Conservation (phyloP, 2,888 invertebrate species). For the Caenorhabditis virilis region DNA sequence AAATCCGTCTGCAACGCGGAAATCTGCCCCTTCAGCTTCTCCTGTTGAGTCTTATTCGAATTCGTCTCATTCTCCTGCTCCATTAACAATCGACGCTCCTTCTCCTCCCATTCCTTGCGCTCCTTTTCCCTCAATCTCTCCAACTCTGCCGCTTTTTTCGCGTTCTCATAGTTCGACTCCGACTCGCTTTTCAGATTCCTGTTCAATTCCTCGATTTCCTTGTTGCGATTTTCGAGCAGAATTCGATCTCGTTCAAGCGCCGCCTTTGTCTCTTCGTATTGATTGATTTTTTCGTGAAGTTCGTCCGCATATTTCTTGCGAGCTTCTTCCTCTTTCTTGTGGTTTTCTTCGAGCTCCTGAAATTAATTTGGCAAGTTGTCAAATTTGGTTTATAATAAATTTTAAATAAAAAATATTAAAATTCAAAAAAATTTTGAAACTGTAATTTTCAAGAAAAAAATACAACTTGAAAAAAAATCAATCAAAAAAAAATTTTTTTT, state of each 20-base stretch:
- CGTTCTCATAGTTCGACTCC: constrained; percentile 48
- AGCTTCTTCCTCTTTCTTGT: constrained; percentile 44
- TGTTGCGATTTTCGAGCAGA: constrained; percentile 50
- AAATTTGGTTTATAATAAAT: too few relatives aligned
- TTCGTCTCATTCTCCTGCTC: constrained; percentile 50
- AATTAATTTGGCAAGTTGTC: too few relatives aligned
- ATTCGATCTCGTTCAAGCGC: constrained; percentile 53
- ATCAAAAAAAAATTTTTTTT: too few relatives aligned
- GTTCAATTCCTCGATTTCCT: constrained; percentile 58
- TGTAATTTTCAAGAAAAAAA: too few relatives aligned
- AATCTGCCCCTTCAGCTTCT: constrained; percentile 45
- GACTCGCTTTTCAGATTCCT: constrained; percentile 40
- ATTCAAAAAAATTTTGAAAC: not conserved
- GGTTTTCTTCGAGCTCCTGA: constrained; percentile 45
- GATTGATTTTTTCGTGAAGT: constrained; percentile 42
- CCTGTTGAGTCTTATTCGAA: constrained; percentile 26
- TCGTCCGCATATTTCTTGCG: constrained; percentile 52
- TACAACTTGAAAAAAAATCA: too few relatives aligned
- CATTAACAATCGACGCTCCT: constrained; percentile 45
- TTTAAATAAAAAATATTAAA: too few relatives aligned
- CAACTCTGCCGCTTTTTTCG: constrained; percentile 42
- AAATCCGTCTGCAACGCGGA: constrained; percentile 37
- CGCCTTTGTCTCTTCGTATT: constrained; percentile 51
- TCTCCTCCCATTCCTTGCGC: constrained; percentile 50
- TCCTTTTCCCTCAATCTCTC: constrained; percentile 46